phyloP scores from a whole-genome alignment of 1,140 invertebrate genomes.

The Drosophila ficusphila region DNA sequence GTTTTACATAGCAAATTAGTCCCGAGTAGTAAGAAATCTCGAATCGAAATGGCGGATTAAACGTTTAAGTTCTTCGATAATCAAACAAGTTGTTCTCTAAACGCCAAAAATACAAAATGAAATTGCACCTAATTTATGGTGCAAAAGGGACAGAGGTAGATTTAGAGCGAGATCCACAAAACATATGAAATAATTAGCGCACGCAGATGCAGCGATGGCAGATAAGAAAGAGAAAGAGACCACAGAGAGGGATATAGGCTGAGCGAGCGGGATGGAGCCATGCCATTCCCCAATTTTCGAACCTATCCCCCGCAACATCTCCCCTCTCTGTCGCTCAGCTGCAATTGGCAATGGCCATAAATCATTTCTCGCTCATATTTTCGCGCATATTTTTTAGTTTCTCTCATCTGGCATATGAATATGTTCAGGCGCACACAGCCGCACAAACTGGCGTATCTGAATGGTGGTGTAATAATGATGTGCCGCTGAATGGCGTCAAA shows the following conservation, averaged over 20 bases:
- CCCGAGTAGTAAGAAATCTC: conserved; percentile 20
- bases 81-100: conserved; percentile 77
- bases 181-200: conserved; percentile 81
- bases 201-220: conserved; percentile 62
- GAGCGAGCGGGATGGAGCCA: conserved; percentile 3
- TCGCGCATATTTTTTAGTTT: conserved; percentile 76
- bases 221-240: conserved; percentile 39
- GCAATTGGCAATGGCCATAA: conserved; percentile 65
- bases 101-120: conserved; percentile 44
- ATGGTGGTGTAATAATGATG: conserved; percentile 61
- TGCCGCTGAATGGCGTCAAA: conserved; percentile 73
- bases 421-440: conserved; percentile 33
- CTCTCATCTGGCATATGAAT: conserved; percentile 49
- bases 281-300: conserved; percentile 36
- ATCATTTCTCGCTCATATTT: conserved; percentile 77
- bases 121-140: conserved; percentile 39
- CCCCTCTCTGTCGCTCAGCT: conserved; percentile 16
- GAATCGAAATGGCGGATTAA: conserved; percentile 44
- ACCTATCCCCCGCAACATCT: conserved; percentile 6
- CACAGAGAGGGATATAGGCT: background rate
- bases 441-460: background rate
- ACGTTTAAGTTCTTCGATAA: conserved; percentile 56
- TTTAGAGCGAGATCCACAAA: conserved; percentile 19
- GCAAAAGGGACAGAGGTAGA: background rate
- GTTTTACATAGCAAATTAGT: conserved; percentile 76